Base-by-base conservation (phyloP, 2,113 vertebrate genomes). In the Bufo gargarizans region DNA sequence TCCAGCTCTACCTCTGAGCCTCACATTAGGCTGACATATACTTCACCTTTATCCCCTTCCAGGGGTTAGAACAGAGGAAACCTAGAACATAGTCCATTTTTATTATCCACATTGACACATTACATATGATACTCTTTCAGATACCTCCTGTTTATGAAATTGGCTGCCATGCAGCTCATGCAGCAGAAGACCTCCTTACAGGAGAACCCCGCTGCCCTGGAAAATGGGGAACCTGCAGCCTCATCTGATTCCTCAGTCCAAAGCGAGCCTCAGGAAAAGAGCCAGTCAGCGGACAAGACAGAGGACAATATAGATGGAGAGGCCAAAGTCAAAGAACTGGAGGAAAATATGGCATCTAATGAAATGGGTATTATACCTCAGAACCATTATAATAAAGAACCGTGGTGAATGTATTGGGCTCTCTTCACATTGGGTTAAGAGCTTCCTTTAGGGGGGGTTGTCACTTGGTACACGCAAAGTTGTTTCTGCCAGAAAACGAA, bases 91-190 rank as follows among this genome's bases (percentile, higher is more conserved):
- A 33, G 2, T 17, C 17, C 14, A 20, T 53, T 12, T 5, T 53
- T 49, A 77, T 77, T 53, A 22, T 50, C 49, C 47, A 16, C 76
- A 55, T 55, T 78, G 50, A 55, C 76, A 16, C 20, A n/a, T 71
- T 45, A 43, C 69, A 1, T 47, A 3, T 50, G 19, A 43, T 49
- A 5, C 20, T 69, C 7, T 43, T 86, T 77, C 20, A 99, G 98
- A 93, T 99, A 99, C 92, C 97, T 99, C 13, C 96, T 99, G 84
- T 99, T 99, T 93, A 99, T 99, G 98, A 99, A 99, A 93, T 94
- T 99, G 95, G 98, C 98, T 0, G 98, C 98, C 0, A 91, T 99
- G 88, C 98, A 99, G 94, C 96, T 99, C 59, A 99, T 99, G 98
- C 98, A 99, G 92, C 97, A 99, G 93, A 99, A 99, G 91, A 96